A percentile compares a stretch with the other conserved stretches of the same genome.
Conservation (phyloP, 2,113 vertebrate species). For the Motacilla alba region DNA sequence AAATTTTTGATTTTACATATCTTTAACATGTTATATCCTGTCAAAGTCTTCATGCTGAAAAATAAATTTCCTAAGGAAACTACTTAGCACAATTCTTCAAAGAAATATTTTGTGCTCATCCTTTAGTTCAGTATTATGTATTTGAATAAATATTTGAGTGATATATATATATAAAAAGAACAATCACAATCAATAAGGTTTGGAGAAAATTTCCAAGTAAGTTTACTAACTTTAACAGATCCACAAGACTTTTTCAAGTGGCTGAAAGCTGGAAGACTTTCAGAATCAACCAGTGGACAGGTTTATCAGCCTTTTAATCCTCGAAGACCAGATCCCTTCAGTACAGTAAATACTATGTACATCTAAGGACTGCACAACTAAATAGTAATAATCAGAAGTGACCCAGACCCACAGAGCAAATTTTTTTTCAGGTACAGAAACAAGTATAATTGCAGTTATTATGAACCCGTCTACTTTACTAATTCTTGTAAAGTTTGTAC, state of each 20-base stretch:
- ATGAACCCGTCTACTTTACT: neutral
- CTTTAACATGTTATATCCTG: neutral
- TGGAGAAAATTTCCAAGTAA: neutral
- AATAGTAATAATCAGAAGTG: rapidly evolving
- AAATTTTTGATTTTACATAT: neutral
- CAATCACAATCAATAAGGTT: neutral
- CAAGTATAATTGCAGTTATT: neutral
- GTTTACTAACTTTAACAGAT: neutral
- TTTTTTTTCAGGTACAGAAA: neutral
- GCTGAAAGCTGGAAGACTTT: neutral
- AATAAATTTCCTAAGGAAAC: neutral
- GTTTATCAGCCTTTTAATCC: neutral
- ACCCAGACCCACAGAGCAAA: neutral
- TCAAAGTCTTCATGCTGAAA: neutral
- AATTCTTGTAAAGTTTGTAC: neutral
- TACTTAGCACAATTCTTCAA: neutral
- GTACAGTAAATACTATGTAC: neutral
- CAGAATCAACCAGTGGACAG: neutral
- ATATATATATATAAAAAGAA: neutral
- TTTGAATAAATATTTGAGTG: neutral
- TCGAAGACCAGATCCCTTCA: neutral
- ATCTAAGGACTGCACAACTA: neutral
- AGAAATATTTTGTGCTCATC: neutral
- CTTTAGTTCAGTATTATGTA: neutral
- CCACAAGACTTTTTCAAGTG: neutral